Base-by-base conservation (phyloP, 2,888 invertebrate genomes). In the Brachyptera risi region DNA sequence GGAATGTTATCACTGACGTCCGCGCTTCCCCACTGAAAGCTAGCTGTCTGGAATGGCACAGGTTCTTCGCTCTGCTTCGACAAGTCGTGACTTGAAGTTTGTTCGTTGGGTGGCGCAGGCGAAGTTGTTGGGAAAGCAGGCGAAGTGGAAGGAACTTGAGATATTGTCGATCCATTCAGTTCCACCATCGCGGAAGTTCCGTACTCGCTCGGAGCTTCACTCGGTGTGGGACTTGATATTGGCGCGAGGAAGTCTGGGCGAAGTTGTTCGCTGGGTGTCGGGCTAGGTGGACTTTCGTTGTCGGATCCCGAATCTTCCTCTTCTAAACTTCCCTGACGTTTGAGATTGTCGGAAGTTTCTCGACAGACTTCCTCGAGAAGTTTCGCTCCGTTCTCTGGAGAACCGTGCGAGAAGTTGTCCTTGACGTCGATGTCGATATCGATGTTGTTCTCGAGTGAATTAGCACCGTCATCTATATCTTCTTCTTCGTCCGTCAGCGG, bases 351-450 rank as follows among this genome's bases (percentile, higher is more conserved):
- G 5, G 38, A 44, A 3, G 58, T 58, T 24, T 58, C 58, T 9
- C 44, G 58, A 40, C 58, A 58, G 3, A 47, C 73, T 69, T 75
- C 79, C 78, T 68, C 78, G 77, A 65, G 79, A 79, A 47, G n/a
- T 19, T 37, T 37, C 47, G 65, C 58, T 31, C 56, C 49, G 13
- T 31, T 51, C 19, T 35, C 47, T 1, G 58, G 40, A 27, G 44
- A 47, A 1, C 66, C 61, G 67, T 69, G 24, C 65, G 63, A 49
- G 63, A 47, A 21, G n/a, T 35, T 17, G 15, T 54, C 54, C 35
- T 35, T 19, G 37, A 54, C 37, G 50, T 63, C 26, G 42, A 54
- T 63, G 56, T 62, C n/a, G n/a, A n/a, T n/a, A n/a, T n/a, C n/a
- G n/a, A n/a, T n/a, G n/a, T n/a, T n/a, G n/a, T n/a, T n/a, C 38